Base-by-base conservation (phyloP, 2,888 invertebrate species). In the Chymomyza amoena region DNA sequence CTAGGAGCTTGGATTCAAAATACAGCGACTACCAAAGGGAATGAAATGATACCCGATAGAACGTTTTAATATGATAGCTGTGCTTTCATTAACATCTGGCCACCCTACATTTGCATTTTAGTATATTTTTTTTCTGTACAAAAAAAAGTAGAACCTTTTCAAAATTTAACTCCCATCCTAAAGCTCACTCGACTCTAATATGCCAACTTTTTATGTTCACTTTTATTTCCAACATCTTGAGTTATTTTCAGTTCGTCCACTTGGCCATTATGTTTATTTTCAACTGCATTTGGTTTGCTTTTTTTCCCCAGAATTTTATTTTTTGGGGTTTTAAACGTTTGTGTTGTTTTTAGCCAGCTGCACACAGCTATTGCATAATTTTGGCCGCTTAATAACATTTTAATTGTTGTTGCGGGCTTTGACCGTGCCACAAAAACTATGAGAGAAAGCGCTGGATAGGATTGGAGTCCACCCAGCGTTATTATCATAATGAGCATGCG, bases 401-500 rank as follows among this genome's bases (percentile, higher is more conserved):
- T 84, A 84, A 84, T 84, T 84, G 87, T 87, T 80, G 87, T 82
- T 87, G 73, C 75, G 85, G 85, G 83, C 83, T 84, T 84, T 87
- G 83, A 80, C 80, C 81, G 70, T 67, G 64, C 66, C 66, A 45
- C 60, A 66, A 73, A 52, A 18, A 56, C 32, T 32, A 9, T 32
- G 32, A 32, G 32, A 32, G 32, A 32, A 51, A 39, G 20, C 9
- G 72, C 54, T 32, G 7, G 6, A 1, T 9, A 32, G 32, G 32
- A 32, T 32, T 32, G 32, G 32, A 20, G 45, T 25, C 10, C 57
- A 57, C 57, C 52, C 57, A 3, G 15, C 57, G 80, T 82, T 83
- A 87, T 83, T 87, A 83, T 87, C 83, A 87, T 83, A 83, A 83
- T 83, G 83, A 85, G 83, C 70, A 72, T 70, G 80, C 73, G 81